Percentiles rank a stretch among this genome's conserved stretches.
phyloP scores from a whole-genome alignment of 2,797 vertebrate genomes.

The Remorina albescens region DNA sequence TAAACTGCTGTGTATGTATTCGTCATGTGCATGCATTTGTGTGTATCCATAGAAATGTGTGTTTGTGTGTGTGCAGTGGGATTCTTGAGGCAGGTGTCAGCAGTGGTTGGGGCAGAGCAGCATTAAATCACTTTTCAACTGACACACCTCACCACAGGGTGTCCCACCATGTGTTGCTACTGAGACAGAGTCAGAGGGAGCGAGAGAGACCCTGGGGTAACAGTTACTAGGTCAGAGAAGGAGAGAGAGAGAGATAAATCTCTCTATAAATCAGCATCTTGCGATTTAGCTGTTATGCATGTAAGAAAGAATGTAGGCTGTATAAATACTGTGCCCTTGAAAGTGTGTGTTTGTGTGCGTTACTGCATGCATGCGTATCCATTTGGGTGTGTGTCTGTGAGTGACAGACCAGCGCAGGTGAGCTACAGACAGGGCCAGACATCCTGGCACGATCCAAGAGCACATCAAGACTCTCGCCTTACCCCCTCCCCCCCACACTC shows the following conservation, averaged over 20 bases:
- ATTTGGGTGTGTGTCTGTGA: conserved; percentile 39
- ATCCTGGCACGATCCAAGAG: conserved; percentile 78
- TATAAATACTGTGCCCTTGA: conserved; percentile 41
- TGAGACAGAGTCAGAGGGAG: conserved; percentile 37
- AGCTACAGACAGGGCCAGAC: conserved; percentile 83
- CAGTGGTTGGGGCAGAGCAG: conserved; percentile 75
- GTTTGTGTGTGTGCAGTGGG: conserved; percentile 52
- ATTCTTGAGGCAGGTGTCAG: conserved; percentile 86
- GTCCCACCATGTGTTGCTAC: conserved; percentile 86
- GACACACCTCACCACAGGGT: conserved; percentile 82
- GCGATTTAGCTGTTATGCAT: conserved; percentile 37
- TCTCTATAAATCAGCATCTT: conserved; percentile 79
- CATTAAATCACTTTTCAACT: conserved; percentile 85
- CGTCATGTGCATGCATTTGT: conserved; percentile 40
- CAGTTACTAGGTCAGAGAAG: conserved; percentile 66
- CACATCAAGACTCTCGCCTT: conserved; percentile 82
- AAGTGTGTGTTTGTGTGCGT: conserved; percentile 37
- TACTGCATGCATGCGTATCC: background rate
- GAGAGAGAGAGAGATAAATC: conserved; percentile 58
- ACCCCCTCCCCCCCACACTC: conserved; percentile 70
- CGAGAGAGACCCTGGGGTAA: conserved; percentile 31
- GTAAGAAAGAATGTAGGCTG: conserved; percentile 23
- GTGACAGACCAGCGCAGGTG: conserved; percentile 81
- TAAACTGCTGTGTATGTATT: conserved; percentile 46
- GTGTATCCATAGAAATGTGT: conserved; percentile 19